Evolutionary conservation across 2,888 invertebrate species (phyloP).

Genomic region (Peribatodes rhomboidaria): DNA sequence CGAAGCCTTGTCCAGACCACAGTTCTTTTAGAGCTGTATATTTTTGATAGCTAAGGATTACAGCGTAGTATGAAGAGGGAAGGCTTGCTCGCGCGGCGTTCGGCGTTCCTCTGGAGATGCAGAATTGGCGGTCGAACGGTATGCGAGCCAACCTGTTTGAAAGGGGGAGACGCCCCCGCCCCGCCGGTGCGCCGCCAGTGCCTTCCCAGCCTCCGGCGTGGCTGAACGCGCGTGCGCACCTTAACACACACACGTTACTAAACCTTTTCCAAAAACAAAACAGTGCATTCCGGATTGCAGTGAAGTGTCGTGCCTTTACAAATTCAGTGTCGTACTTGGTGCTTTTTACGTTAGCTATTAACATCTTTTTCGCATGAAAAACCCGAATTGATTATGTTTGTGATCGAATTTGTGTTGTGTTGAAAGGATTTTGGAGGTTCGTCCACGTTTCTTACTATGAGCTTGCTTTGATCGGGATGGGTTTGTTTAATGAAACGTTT

Average conservation of each 20-base stretch:
- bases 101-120: conserved; percentile 62
- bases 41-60: too few relatives aligned
- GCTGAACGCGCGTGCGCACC: conserved; percentile 61
- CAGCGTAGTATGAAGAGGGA: conserved; percentile 5
- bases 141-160: conserved; percentile 82
- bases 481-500: conserved; percentile 16
- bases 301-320: conserved; percentile 62
- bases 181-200: conserved; percentile 59
- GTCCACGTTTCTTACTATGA: conserved; percentile 52
- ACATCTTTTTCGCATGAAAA: conserved; percentile 55
- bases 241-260: conserved; percentile 43
- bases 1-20: too few relatives aligned
- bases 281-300: conserved; percentile 79
- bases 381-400: conserved; percentile 71
- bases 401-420: conserved; percentile 69
- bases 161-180: conserved; percentile 59
- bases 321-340: conserved; percentile 41
- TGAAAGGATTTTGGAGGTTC: conserved; percentile 79
- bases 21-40: too few relatives aligned
- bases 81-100: conserved; percentile 1
- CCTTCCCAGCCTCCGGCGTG: conserved; percentile 69
- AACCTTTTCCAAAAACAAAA: conserved; percentile 54
- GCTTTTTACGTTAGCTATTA: conserved; percentile 21
- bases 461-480: conserved; percentile 31
- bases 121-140: conserved; percentile 81